Conservation (phyloP, 1,140 invertebrate species). For the Asbolus verrucosus region DNA sequence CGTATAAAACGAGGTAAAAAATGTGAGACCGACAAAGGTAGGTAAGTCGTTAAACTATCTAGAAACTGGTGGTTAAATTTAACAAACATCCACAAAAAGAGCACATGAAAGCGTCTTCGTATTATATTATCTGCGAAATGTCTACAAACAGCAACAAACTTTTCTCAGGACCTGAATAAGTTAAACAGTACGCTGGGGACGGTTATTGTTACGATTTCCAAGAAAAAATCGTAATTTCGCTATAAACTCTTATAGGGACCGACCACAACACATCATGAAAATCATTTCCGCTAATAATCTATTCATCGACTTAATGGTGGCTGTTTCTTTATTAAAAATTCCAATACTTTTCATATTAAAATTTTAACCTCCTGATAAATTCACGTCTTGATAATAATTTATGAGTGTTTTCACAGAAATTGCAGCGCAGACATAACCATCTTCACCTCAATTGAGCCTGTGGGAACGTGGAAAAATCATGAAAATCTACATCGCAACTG, state of each 20-base stretch:
- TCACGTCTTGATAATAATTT: too few relatives aligned
- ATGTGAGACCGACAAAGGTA: neutral
- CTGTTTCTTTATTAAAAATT: too few relatives aligned
- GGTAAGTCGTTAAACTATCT: neutral
- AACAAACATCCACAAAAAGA: neutral
- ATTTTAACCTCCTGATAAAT: too few relatives aligned
- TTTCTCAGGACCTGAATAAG: constrained; percentile 18
- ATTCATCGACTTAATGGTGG: too few relatives aligned
- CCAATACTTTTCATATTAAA: too few relatives aligned
- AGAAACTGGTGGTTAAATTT: neutral
- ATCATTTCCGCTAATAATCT: too few relatives aligned
- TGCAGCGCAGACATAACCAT: too few relatives aligned
- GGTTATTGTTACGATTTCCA: constrained; percentile 20
- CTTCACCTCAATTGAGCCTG: too few relatives aligned
- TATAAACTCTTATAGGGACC: constrained; percentile 3
- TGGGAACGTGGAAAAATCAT: too few relatives aligned
- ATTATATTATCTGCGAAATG: constrained; percentile 24
- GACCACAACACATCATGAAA: neutral
- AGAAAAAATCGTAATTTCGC: constrained; percentile 18
- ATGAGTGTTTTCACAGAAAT: too few relatives aligned
- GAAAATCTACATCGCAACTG: too few relatives aligned
- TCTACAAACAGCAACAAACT: constrained; percentile 15
- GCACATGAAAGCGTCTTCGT: constrained; percentile 8
- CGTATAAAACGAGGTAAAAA: too few relatives aligned
- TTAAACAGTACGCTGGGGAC: constrained; percentile 14